Base-by-base conservation (phyloP, 1,140 invertebrate genomes). In the Drosophila bocqueti region DNA sequence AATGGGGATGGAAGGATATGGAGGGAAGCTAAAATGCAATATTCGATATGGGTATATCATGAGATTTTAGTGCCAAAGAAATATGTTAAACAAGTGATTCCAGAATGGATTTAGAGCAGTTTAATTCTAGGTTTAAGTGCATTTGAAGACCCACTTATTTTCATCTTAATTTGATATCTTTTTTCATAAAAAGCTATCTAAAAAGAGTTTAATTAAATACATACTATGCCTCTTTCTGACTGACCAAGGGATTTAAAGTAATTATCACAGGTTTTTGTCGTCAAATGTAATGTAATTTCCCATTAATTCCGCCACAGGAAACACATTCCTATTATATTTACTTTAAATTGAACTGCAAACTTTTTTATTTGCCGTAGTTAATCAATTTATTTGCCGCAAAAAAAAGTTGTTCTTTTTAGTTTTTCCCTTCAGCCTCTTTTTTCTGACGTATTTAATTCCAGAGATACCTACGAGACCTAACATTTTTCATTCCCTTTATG, bases 401-500 rank as follows among this genome's bases (percentile, higher is more conserved):
- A 59, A 59, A 59, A 43, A 15, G 21, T 26, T 15, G 29, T n/a
- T 24, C 43, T 49, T 64, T 42, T 58, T 42, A 40, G 54, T 21
- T 29, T 40, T 36, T 24, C 21, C 31, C 4, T 13, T 54, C 29
- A 9, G 11, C 4, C n/a, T n/a, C 9, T 11, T n/a, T 24, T 60
- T 38, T 15, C 4, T 61, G 13, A 15, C 21, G 6, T 15, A 38
- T 43, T 42, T 43, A 49, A 31, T 31, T 31, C n/a, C 34, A 36
- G 1, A 38, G 6, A 45, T 40, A 61, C 34, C 65, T 40, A 26
- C 21, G 36, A 26, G 54, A 26, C 15, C 21, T 24, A 29, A 72
- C 69, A 77, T 77, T 77, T 77, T 59, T 69, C 38, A 77, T 77
- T 77, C 75, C 47, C 64, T 77, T 77, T 77, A 55, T 55, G 65